A percentile compares a stretch with the other conserved stretches of the same genome.
phyloP scores from a whole-genome alignment of 2,888 invertebrate species.

The Leptopilina drosophilae region DNA sequence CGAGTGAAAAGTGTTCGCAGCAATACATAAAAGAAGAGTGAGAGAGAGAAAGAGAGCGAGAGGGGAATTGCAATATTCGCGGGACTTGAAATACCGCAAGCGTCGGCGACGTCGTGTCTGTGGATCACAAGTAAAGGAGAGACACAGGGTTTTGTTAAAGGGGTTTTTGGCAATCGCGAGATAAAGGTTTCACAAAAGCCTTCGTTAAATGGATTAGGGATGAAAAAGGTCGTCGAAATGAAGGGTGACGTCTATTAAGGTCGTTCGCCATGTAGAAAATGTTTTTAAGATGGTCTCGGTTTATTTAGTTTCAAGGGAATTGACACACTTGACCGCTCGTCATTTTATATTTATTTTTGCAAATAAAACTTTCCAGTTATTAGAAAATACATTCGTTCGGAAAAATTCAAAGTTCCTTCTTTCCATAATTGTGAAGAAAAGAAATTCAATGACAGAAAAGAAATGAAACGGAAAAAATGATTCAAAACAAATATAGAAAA shows the following conservation, averaged over 20 bases:
- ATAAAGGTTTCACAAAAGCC: constrained; percentile 60
- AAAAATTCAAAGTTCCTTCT: too few species aligned
- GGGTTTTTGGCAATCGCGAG: constrained; percentile 53
- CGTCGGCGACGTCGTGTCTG: constrained; percentile 48
- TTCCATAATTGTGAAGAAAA: too few species aligned
- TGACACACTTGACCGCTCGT: background rate
- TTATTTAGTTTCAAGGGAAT: constrained; percentile 43
- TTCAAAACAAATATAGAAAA: too few species aligned
- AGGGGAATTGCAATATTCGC: constrained; percentile 10
- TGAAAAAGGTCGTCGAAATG: constrained; percentile 52
- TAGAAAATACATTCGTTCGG: too few species aligned
- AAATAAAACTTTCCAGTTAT: too few species aligned
- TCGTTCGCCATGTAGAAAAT: constrained; percentile 44
- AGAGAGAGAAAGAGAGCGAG: too few species aligned
- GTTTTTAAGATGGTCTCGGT: constrained; percentile 48
- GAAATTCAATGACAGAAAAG: too few species aligned
- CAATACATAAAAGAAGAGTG: constrained; percentile 19
- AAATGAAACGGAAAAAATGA: too few species aligned
- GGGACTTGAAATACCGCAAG: constrained; percentile 26
- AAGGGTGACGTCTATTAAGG: constrained; percentile 43
- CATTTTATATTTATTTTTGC: too few species aligned
- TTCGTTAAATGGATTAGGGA: constrained; percentile 66
- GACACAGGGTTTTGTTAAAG: constrained; percentile 56
- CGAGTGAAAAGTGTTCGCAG: constrained; percentile 46
- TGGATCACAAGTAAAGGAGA: constrained; percentile 50